Evolutionary conservation across 2,113 vertebrate species (phyloP).

Genomic region (Sminthopsis crassicaudata): DNA sequence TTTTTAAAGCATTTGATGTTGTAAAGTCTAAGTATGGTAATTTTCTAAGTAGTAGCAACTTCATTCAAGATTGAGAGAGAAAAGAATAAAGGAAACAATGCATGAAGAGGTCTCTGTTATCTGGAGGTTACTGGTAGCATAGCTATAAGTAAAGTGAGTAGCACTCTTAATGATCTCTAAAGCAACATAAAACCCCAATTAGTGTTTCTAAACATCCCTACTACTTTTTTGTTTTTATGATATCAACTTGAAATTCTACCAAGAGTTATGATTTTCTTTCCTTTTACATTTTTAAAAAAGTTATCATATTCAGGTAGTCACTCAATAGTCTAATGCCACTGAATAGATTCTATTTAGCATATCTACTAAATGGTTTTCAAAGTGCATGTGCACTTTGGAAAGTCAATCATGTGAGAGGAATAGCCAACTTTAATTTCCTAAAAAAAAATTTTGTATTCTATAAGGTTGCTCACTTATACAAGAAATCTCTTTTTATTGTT

Average conservation of each 20-base stretch:
- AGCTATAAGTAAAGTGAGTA: neutral
- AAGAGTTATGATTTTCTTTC: neutral
- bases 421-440: neutral
- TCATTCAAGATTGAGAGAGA: neutral
- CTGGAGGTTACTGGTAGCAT: neutral
- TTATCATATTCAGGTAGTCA: neutral
- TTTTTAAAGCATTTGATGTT: neutral
- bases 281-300: neutral
- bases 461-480: neutral
- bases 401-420: neutral
- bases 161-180: neutral
- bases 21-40: neutral
- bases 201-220: neutral
- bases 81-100: neutral
- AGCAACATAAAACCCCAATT: neutral
- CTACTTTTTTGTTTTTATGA: neutral
- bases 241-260: neutral
- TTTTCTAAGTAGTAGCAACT: neutral
- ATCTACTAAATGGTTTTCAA: neutral
- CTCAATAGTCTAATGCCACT: neutral
- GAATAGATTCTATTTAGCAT: neutral
- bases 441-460: neutral
- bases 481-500: neutral
- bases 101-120: neutral
- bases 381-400: neutral